Percentiles rank a stretch among this genome's conserved stretches.
Conservation (phyloP, 2,113 vertebrate genomes). For the Daubentonia madagascariensis region DNA sequence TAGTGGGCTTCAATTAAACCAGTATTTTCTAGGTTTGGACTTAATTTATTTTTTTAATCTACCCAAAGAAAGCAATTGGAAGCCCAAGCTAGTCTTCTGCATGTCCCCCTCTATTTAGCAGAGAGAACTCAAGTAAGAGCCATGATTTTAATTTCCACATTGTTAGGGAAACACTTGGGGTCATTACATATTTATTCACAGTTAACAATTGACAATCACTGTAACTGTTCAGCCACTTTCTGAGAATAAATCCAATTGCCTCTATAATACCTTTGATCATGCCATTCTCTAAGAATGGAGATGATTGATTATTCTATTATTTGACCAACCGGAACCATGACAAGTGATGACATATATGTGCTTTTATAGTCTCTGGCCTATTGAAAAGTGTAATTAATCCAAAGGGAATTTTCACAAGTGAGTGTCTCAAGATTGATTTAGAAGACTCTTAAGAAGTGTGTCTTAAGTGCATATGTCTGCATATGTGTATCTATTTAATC, state of each 20-base stretch:
- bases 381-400: conserved; percentile 81
- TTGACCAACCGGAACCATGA: conserved; percentile 81
- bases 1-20: conserved; percentile 71
- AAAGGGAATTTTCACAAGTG: conserved; percentile 74
- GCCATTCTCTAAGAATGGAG: conserved; percentile 78
- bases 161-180: conserved; percentile 78
- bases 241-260: conserved; percentile 76
- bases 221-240: conserved; percentile 75
- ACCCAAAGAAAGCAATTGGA: conserved; percentile 71
- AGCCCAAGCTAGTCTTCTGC: conserved; percentile 59
- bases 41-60: conserved; percentile 74
- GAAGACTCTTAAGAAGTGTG: conserved; percentile 71
- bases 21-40: conserved; percentile 76
- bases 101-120: conserved; percentile 70
- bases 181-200: conserved; percentile 81
- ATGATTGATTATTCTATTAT: conserved; percentile 85
- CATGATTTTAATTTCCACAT: conserved; percentile 82
- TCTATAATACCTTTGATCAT: conserved; percentile 82
- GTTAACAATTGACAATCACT: conserved; percentile 79
- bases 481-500: conserved; percentile 3
- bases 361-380: conserved; percentile 79
- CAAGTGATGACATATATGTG: conserved; percentile 81
- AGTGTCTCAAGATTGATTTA: conserved; percentile 49
- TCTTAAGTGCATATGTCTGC: not conserved
- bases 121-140: conserved; percentile 77